A percentile compares a stretch with the other conserved stretches of the same genome.
These are phyloP conservation scores for Agrotis ipsilon DNA, from an alignment of 2,888 invertebrate species.

Conservation along the genomic window DNA sequence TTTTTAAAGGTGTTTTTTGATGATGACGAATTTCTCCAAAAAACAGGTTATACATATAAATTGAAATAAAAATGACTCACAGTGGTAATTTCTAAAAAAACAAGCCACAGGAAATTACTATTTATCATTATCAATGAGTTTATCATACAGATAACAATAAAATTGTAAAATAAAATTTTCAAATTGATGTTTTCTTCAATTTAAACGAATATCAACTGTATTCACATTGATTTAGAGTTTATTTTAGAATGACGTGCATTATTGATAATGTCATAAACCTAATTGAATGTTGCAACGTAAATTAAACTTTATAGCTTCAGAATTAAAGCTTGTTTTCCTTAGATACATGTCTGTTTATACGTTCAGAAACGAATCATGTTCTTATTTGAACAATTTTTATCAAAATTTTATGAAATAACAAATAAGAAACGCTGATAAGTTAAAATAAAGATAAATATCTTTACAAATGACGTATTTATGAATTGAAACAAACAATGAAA, in stretches of 20 bases:
- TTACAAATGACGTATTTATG: constrained; percentile 7
- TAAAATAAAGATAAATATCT: not conserved
- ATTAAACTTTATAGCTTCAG: not conserved
- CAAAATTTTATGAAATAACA: constrained; percentile 31
- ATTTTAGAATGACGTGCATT: not conserved
- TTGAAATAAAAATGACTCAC: constrained; percentile 26
- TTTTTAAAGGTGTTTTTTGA: no score
- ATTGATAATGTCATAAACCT: not conserved
- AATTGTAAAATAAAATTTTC: no score
- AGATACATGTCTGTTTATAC: not conserved
- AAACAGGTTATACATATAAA: not conserved
- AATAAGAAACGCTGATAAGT: constrained; percentile 1
- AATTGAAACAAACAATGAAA: constrained; percentile 37
- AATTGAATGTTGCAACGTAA: not conserved
- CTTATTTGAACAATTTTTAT: not conserved
- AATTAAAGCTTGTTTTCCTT: not conserved
- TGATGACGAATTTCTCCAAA: not conserved
- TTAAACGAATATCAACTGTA: not conserved
- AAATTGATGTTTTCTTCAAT: not conserved
- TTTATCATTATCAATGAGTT: constrained; percentile 25
- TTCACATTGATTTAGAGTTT: accelerated
- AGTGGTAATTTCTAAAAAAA: not conserved
- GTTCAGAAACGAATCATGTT: no score
- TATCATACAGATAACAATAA: constrained; percentile 14
- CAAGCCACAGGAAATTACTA: constrained; percentile 36